Evolutionary conservation across 1,140 invertebrate genomes (phyloP).

Genomic region (Ceratina japonica): DNA sequence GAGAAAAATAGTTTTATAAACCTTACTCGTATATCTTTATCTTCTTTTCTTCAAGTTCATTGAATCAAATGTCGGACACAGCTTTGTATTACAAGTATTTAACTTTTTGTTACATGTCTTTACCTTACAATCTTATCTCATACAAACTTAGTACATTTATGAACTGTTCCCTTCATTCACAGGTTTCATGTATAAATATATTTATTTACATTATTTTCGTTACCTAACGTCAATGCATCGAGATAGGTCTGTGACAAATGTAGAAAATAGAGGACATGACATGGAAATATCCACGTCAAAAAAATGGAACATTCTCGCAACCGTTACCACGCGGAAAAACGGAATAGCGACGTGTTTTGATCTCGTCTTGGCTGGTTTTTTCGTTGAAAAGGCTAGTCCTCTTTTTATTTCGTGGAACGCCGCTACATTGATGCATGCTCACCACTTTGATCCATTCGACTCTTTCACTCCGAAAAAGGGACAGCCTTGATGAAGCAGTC

Average conservation of each 20-base stretch:
- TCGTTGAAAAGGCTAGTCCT: not conserved
- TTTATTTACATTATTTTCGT: too few relatives aligned
- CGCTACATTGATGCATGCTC: not conserved
- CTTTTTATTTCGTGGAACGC: not conserved
- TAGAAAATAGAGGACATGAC: not conserved
- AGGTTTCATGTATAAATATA: too few relatives aligned
- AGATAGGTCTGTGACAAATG: too few relatives aligned
- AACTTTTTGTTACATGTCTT: too few relatives aligned
- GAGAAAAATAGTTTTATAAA: too few relatives aligned
- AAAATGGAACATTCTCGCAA: not conserved
- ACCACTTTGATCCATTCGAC: not conserved
- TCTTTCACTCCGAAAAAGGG: not conserved
- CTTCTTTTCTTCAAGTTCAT: too few relatives aligned
- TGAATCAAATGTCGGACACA: too few relatives aligned
- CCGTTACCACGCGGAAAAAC: not conserved
- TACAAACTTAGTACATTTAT: too few relatives aligned
- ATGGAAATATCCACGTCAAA: not conserved
- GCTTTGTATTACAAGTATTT: too few relatives aligned
- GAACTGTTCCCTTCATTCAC: too few relatives aligned
- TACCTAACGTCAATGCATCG: not conserved
- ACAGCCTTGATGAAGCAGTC: not conserved
- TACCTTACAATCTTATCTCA: too few relatives aligned
- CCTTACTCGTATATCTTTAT: too few relatives aligned
- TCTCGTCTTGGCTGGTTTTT: not conserved
- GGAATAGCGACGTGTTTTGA: conserved; percentile 16